A percentile compares a stretch with the other conserved stretches of the same genome.
These are phyloP conservation scores for Sycobia sp. DNA, from an alignment of 1,140 invertebrate genomes.

Conservation along the genomic window DNA sequence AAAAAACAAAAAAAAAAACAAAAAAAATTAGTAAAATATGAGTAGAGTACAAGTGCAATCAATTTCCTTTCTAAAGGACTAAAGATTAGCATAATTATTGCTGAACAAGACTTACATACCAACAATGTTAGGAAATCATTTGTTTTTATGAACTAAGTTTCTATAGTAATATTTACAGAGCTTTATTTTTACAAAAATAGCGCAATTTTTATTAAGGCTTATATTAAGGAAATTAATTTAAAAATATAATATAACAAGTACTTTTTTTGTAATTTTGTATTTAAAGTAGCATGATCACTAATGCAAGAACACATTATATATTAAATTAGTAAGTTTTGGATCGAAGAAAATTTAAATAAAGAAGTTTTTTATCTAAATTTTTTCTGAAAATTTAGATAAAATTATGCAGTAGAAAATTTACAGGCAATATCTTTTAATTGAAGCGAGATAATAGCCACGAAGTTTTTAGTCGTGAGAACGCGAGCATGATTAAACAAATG, in stretches of 20 bases:
- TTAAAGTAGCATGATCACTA: not conserved
- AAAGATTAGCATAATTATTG: constrained; percentile 1
- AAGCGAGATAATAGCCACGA: not conserved
- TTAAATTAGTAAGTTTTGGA: too few relatives aligned
- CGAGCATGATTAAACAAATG: not conserved
- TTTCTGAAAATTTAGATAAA: not conserved
- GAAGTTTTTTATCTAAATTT: constrained; percentile 4
- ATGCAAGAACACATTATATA: too few relatives aligned
- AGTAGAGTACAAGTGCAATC: constrained; percentile 23
- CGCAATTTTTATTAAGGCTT: not conserved
- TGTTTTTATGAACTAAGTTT: constrained; percentile 10
- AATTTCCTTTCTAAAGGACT: not conserved
- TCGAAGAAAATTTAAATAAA: too few relatives aligned
- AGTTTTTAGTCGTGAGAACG: not conserved
- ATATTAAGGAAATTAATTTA: not conserved
- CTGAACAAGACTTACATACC: not conserved
- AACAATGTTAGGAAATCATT: not conserved
- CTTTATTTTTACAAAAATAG: not conserved
- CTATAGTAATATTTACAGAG: not conserved
- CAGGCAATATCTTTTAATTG: constrained; percentile 5
- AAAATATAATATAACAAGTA: not conserved
- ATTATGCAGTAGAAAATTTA: not conserved
- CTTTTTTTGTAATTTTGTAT: not conserved
- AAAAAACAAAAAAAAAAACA: too few relatives aligned
- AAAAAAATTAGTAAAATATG: too few relatives aligned